Conservation (phyloP, 2,888 invertebrate genomes). For the Keiferia lycopersicella region DNA sequence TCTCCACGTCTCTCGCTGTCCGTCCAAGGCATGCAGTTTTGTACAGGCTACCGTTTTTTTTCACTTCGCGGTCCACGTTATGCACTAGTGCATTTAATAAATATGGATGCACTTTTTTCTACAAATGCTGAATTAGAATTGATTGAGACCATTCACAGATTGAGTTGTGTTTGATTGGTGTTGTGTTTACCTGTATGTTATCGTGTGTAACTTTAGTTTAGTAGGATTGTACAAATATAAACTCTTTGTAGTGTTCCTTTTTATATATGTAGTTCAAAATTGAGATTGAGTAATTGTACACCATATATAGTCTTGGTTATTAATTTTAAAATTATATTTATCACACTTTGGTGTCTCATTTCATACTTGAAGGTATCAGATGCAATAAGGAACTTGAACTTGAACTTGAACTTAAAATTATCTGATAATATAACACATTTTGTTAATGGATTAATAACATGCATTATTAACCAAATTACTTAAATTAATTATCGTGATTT, state of each 20-base stretch:
- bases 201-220: neutral
- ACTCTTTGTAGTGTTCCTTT: no score
- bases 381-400: no score
- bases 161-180: constrained; percentile 66
- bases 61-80: constrained; percentile 61
- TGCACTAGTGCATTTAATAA: constrained; percentile 62
- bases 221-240: no score
- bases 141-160: constrained; percentile 60
- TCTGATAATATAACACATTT: neutral
- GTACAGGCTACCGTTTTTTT: constrained; percentile 71
- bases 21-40: constrained; percentile 60
- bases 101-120: constrained; percentile 61
- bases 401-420: no score
- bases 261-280: no score
- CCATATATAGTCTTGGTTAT: no score
- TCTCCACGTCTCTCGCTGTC: constrained; percentile 67
- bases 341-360: no score
- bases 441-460: neutral
- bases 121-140: constrained; percentile 46
- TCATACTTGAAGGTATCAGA: constrained; percentile 3
- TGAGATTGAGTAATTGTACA: no score
- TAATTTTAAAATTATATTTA: no score
- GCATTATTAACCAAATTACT: neutral
- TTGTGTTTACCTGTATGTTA: constrained; percentile 3
- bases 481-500: neutral